Evolutionary conservation across 2,888 invertebrate species (phyloP).

Genomic region (Empis livida): DNA sequence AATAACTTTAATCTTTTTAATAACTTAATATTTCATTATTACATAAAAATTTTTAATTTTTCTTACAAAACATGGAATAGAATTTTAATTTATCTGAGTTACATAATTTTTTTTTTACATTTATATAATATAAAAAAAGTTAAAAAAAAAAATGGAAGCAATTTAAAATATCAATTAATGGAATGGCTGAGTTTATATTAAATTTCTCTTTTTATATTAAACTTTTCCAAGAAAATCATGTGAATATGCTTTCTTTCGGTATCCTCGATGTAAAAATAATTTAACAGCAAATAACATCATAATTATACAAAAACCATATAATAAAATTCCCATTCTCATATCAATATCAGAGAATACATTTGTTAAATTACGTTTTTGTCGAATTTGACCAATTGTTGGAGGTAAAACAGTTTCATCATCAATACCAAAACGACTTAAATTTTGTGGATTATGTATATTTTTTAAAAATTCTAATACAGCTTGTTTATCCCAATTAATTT

Average conservation of each 20-base stretch:
- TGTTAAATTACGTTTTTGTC: slow-evolving; percentile 18
- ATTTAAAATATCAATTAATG: neutral
- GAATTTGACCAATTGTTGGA: slow-evolving; percentile 20
- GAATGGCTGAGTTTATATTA: neutral
- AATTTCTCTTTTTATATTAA: slow-evolving; percentile 29
- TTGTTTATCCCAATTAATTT: slow-evolving; percentile 26
- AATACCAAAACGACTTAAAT: slow-evolving; percentile 27
- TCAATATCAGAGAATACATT: slow-evolving; percentile 40
- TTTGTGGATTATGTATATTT: slow-evolving; percentile 27
- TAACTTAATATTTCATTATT: too few species aligned
- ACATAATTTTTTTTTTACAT: too few species aligned
- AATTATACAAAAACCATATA: slow-evolving; percentile 60
- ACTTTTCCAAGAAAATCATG: slow-evolving; percentile 59
- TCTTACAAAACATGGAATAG: too few species aligned
- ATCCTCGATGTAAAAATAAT: slow-evolving; percentile 50
- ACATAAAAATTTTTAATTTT: too few species aligned
- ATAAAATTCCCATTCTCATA: slow-evolving; percentile 61
- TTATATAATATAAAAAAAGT: neutral
- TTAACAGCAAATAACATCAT: slow-evolving; percentile 64
- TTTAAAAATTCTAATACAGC: slow-evolving; percentile 29
- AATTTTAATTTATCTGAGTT: too few species aligned
- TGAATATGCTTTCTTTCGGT: slow-evolving; percentile 60
- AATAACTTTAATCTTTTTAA: too few species aligned
- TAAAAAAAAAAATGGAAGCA: neutral
- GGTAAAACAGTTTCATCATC: slow-evolving; percentile 21